Percentiles rank a stretch among this genome's conserved stretches.
Evolutionary conservation across 2,888 invertebrate species (phyloP).

Genomic region (Volucella bombylans): DNA sequence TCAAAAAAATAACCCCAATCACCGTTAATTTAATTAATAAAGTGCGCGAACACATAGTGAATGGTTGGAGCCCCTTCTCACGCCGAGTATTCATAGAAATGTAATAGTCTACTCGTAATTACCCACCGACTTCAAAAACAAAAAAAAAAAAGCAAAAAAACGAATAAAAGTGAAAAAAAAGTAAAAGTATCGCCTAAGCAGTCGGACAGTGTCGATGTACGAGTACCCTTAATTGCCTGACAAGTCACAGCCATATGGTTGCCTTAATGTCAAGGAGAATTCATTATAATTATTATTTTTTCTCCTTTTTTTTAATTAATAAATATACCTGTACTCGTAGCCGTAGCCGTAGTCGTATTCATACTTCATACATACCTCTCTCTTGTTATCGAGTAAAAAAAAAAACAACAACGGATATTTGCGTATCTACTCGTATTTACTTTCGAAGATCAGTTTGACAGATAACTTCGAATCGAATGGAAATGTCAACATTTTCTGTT

Average conservation of each 20-base stretch:
- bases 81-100: constrained; percentile 10
- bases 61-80: constrained; percentile 14
- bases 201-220: constrained; percentile 55
- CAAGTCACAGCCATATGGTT: constrained; percentile 56
- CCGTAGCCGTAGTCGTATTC: too few species aligned
- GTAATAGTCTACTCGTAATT: constrained; percentile 44
- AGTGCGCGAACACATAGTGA: constrained; percentile 30
- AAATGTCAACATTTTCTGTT: constrained; percentile 13
- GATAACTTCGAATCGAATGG: constrained; percentile 59
- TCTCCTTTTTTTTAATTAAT: constrained; percentile 48
- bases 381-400: constrained; percentile 30
- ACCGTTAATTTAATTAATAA: constrained; percentile 66
- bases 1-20: constrained; percentile 22
- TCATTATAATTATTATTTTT: neutral
- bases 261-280: constrained; percentile 60
- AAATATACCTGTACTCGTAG: constrained; percentile 23
- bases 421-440: constrained; percentile 17
- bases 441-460: constrained; percentile 52
- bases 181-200: constrained; percentile 41
- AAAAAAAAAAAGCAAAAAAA: neutral
- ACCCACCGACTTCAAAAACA: constrained; percentile 28
- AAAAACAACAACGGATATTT: neutral
- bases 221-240: constrained; percentile 65
- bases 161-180: constrained; percentile 21
- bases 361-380: too few species aligned